Evolutionary conservation across 92 coral and sea anemone species (phyloP).

Genomic region (Desmophyllum pertusum): DNA sequence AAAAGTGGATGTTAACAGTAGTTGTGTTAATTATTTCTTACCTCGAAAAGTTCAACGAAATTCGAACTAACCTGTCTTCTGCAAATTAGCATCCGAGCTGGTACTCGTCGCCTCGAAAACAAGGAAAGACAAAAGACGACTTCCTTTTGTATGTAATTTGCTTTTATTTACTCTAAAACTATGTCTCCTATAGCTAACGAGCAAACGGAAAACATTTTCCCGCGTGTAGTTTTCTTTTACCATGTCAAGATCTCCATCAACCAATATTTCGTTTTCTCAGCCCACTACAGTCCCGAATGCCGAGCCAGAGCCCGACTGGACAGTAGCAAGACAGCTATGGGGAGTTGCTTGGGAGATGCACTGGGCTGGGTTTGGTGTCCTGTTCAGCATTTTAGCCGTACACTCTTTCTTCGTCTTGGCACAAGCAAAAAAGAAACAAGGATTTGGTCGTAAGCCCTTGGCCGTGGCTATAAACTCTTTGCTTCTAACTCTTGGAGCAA

Average conservation of each 20-base stretch:
- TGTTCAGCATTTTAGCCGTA: slow-evolving; percentile 62
- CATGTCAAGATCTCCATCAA: not conserved
- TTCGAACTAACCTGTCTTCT: no score
- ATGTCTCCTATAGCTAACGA: no score
- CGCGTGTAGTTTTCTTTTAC: not conserved
- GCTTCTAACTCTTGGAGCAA: slow-evolving; percentile 58
- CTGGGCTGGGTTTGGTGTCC: slow-evolving; percentile 78
- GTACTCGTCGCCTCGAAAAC: no score
- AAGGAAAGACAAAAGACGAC: no score
- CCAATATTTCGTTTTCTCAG: not conserved
- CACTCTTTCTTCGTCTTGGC: slow-evolving; percentile 62
- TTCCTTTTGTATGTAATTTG: no score
- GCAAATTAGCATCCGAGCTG: no score
- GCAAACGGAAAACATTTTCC: not conserved
- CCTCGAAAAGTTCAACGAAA: no score
- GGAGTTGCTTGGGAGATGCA: slow-evolving; percentile 84
- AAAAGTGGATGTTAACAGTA: no score
- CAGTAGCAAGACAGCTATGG: slow-evolving; percentile 75
- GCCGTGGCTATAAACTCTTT: slow-evolving; percentile 57
- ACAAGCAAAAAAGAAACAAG: slow-evolving; percentile 17
- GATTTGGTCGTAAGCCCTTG: slow-evolving; percentile 54
- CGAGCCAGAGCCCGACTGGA: slow-evolving; percentile 91
- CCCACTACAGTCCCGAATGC: slow-evolving; percentile 28
- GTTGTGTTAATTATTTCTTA: no score
- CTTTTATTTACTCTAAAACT: no score